Conservation (phyloP, 2,888 invertebrate genomes). For the Nasonia oneida region DNA sequence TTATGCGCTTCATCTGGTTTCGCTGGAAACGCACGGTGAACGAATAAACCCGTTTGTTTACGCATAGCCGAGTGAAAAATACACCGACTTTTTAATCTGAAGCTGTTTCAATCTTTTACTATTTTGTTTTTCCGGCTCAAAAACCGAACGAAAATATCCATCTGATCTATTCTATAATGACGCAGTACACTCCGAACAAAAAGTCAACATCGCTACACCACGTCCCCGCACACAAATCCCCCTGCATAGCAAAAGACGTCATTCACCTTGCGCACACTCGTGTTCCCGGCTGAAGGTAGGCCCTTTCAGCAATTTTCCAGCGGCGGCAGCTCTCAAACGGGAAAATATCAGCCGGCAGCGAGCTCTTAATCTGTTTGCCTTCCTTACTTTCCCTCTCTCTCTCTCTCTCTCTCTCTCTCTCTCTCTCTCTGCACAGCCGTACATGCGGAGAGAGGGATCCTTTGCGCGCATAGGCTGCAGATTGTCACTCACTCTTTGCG, state of each 20-base stretch:
- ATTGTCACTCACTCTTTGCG: conserved; percentile 14
- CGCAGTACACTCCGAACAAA: too few species aligned
- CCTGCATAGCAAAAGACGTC: not conserved
- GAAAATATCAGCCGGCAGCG: conserved; percentile 45
- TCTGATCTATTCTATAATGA: too few species aligned
- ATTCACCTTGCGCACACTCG: not conserved
- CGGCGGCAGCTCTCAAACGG: conserved; percentile 27
- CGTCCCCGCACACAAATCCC: not conserved
- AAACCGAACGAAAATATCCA: too few species aligned
- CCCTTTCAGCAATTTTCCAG: not conserved
- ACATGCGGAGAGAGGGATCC: not conserved
- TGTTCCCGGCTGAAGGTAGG: not conserved
- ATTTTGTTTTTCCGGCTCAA: too few species aligned
- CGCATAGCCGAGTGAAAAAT: too few species aligned
- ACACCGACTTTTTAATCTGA: too few species aligned
- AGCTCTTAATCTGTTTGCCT: conserved; percentile 51
- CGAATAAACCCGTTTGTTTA: too few species aligned
- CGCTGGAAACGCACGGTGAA: too few species aligned
- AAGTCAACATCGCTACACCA: not conserved
- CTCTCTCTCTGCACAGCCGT: not conserved
- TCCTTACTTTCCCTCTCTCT: not conserved
- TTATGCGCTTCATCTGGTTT: not conserved
- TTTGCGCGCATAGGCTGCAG: not conserved
- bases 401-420: not conserved
- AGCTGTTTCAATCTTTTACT: too few species aligned